phyloP scores from a whole-genome alignment of 2,888 invertebrate genomes.

The Ceramica pisi region DNA sequence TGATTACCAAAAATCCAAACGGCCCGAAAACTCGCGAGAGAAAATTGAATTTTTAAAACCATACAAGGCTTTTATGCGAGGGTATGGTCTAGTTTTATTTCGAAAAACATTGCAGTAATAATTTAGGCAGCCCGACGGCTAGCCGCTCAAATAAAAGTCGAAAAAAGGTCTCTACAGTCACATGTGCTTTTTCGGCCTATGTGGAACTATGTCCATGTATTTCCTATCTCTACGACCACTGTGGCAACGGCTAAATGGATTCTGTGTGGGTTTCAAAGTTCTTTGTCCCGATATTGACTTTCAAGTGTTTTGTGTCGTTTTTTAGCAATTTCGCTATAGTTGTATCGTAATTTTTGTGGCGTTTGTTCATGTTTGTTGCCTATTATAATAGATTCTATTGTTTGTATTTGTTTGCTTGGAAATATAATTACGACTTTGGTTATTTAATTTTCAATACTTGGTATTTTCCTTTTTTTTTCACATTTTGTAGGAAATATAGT shows the following conservation, averaged over 20 bases:
- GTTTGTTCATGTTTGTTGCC: constrained; percentile 4
- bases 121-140: constrained; percentile 70
- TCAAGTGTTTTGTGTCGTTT: constrained; percentile 60
- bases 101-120: constrained; percentile 77
- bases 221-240: constrained; percentile 64
- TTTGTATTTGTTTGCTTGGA: not conserved
- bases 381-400: not conserved
- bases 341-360: constrained; percentile 37
- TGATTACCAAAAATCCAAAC: constrained; percentile 73
- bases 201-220: constrained; percentile 56
- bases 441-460: not conserved
- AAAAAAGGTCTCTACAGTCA: constrained; percentile 58
- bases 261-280: constrained; percentile 72
- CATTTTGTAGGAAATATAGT: not conserved
- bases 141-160: constrained; percentile 63
- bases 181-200: constrained; percentile 64
- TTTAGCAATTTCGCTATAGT: constrained; percentile 57
- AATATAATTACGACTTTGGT: not conserved
- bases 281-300: constrained; percentile 74
- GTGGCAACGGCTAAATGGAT: constrained; percentile 74
- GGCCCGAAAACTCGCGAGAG: constrained; percentile 65
- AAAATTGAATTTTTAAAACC: constrained; percentile 79
- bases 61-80: constrained; percentile 71
- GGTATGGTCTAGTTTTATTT: constrained; percentile 72
- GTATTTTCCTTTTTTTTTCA: not conserved